Evolutionary conservation across 1,140 invertebrate genomes (phyloP), one percentile per base, ranked within the genome.

Genomic region (Agraylea sexmaculata): DNA sequence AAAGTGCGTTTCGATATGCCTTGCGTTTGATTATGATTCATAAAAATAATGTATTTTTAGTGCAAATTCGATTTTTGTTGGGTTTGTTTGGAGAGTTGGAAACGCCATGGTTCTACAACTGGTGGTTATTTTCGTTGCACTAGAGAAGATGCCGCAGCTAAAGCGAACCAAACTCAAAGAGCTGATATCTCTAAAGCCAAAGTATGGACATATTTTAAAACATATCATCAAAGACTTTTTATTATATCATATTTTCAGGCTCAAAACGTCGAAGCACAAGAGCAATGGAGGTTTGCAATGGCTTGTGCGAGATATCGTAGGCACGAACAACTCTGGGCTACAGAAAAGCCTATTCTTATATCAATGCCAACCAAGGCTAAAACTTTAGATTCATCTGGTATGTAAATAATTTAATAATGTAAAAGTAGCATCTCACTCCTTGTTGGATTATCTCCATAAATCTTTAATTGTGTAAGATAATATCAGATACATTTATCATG

Each of bases 51-150:
- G n/a, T n/a, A n/a, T n/a, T n/a, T 62, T 21, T 56, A 79, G 73
- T 83, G 80, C 55, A 82, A 81, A 64, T 74, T 74, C 61, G 78
- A 83, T 51, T 83, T 80, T 52, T 82, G 79, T 58, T 82, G 80
- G 80, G 76, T 83, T 12, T 83, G 80, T 56, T 61, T 81, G 49
- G 80, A 82, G 52, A 71, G 71, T 30, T 83, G 80, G 80, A 83
- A 83, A 53, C 70, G 75, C 37, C 80, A 83, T 53, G 78, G 75
- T 49, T 77, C 76, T 4, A 71, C 73, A 7, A 83, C 79, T 6
- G 80, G 79, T 5, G 80, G 80, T 1, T 83, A 81, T 54, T 82
- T 82, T 54, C 68, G 78, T 28, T 83, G 80, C 54, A 81, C 80
- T 52, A 59, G 78, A 17, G 78, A 76, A 51, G 77, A 80, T 52